Evolutionary conservation across 2,113 vertebrate genomes (phyloP).

Genomic region (Ciconia maguari): DNA sequence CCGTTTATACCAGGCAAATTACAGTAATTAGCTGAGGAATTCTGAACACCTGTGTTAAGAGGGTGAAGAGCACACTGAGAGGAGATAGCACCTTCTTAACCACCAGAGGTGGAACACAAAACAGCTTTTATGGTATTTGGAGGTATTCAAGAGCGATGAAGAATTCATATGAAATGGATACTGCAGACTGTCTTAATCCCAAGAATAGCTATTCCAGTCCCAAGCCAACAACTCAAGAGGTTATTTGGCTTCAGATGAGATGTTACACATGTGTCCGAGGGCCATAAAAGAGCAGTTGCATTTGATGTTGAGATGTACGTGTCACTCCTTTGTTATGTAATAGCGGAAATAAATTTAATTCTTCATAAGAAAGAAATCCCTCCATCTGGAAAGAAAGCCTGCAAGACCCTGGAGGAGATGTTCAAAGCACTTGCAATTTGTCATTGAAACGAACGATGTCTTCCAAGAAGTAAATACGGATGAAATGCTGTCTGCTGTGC

Average conservation of each 20-base stretch:
- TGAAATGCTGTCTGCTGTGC: not conserved
- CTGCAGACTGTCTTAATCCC: not conserved
- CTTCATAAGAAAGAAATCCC: not conserved
- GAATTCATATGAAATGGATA: not conserved
- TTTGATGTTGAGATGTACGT: not conserved
- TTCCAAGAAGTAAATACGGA: not conserved
- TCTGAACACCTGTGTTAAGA: not conserved
- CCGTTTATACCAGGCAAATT: not conserved
- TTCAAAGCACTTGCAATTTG: not conserved
- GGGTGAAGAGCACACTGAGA: not conserved
- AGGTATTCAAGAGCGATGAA: not conserved
- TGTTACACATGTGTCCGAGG: not conserved
- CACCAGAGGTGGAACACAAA: not conserved
- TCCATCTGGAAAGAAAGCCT: not conserved
- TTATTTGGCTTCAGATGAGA: conserved; percentile 19
- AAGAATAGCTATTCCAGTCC: not conserved
- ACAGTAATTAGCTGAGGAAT: not conserved
- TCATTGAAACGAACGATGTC: not conserved
- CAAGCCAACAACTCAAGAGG: not conserved
- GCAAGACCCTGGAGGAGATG: not conserved
- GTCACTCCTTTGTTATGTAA: not conserved
- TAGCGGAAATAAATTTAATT: not conserved
- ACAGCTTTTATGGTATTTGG: not conserved
- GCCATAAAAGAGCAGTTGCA: not conserved
- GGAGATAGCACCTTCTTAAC: not conserved